Percentiles rank a stretch among this genome's conserved stretches.
Conservation (phyloP, 2,888 invertebrate species). For the Zygothrica quintamaculata region DNA sequence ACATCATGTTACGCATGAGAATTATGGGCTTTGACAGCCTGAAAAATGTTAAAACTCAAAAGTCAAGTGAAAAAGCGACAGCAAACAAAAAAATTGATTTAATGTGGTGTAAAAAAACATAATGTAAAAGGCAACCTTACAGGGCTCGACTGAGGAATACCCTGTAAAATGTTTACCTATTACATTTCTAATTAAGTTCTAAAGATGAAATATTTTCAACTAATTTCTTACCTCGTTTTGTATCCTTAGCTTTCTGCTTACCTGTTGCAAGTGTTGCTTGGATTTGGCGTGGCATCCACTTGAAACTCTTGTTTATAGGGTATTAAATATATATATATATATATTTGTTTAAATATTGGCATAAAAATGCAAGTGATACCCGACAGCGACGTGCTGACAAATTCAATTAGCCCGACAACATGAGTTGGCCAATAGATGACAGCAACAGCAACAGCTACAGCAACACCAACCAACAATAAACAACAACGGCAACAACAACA, state of each 20-base stretch:
- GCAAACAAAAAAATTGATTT: background rate
- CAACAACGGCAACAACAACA: constrained; percentile 31
- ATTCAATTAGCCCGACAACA: constrained; percentile 65
- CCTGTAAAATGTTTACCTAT: too few species aligned
- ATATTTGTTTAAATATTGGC: too few species aligned
- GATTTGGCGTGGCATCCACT: too few species aligned
- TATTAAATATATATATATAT: constrained; percentile 14
- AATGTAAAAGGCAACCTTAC: background rate
- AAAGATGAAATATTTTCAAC: too few species aligned
- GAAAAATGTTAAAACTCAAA: constrained; percentile 42
- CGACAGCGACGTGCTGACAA: constrained; percentile 61
- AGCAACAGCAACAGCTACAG: constrained; percentile 28
- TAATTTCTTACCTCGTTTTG: too few species aligned
- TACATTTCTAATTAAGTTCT: too few species aligned
- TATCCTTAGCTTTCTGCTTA: too few species aligned
- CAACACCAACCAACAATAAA: constrained; percentile 12
- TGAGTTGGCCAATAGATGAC: constrained; percentile 46
- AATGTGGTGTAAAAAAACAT: background rate
- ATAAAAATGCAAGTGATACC: constrained; percentile 53
- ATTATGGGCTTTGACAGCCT: constrained; percentile 59
- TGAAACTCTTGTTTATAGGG: background rate
- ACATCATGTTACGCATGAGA: constrained; percentile 26
- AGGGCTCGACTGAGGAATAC: background rate
- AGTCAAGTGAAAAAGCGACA: constrained; percentile 4
- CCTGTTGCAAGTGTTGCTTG: too few species aligned